Evolutionary conservation across 2,113 vertebrate species (phyloP).

Genomic region (Tonatia bakeri): DNA sequence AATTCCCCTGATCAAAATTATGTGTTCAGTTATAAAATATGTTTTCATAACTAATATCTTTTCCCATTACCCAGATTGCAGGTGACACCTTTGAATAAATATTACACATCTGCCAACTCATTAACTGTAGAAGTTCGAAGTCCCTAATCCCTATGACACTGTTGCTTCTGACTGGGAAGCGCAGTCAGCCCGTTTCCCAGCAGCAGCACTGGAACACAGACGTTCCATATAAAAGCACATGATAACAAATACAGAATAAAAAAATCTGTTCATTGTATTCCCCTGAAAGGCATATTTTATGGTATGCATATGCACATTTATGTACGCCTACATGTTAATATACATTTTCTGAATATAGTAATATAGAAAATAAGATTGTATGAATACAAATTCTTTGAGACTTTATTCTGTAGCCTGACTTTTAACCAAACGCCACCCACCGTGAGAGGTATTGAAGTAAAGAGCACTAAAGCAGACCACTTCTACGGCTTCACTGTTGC

Average conservation of each 20-base stretch:
- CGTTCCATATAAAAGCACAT: background rate
- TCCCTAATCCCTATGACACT: accelerated
- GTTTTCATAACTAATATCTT: background rate
- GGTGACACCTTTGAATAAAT: background rate
- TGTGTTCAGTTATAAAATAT: background rate
- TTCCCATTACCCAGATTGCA: background rate
- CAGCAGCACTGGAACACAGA: background rate
- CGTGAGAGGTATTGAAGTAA: background rate
- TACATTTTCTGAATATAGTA: background rate
- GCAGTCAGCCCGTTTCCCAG: background rate
- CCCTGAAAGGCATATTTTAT: background rate
- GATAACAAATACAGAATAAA: background rate
- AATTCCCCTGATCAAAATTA: background rate
- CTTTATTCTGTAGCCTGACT: background rate
- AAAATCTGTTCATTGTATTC: background rate
- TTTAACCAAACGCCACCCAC: background rate
- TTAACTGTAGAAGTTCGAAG: background rate
- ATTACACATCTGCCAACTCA: background rate
- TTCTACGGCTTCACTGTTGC: background rate
- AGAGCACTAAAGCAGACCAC: background rate
- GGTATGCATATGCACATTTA: background rate
- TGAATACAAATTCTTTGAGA: background rate
- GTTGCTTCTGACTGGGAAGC: background rate
- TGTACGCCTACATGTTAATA: background rate
- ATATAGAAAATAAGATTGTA: background rate